phyloP scores from a whole-genome alignment of 2,888 invertebrate genomes.

The Plagodis pulveraria region DNA sequence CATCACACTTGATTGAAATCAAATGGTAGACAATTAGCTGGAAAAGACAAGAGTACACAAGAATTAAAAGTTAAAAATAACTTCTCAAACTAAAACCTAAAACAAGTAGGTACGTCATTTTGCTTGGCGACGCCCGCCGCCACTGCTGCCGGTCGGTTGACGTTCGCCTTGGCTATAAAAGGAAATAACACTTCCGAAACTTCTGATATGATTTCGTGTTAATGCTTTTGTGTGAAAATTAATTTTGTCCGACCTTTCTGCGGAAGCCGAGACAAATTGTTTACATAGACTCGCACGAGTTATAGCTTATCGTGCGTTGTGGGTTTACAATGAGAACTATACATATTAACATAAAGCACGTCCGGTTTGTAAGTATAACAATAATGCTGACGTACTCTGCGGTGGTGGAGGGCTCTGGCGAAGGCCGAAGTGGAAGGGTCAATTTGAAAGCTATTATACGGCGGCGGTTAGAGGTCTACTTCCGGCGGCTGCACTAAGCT shows the following conservation, averaged over 20 bases:
- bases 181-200: slow-evolving; percentile 78
- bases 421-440: slow-evolving; percentile 73
- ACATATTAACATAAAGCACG: slow-evolving; percentile 9
- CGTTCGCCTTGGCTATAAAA: slow-evolving; percentile 75
- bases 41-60: too few relatives aligned
- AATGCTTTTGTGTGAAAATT: slow-evolving; percentile 67
- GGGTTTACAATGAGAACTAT: background rate
- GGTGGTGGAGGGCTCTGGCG: slow-evolving; percentile 43
- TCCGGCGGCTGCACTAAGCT: slow-evolving; percentile 83
- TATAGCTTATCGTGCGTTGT: background rate
- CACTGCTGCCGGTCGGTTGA: slow-evolving; percentile 53
- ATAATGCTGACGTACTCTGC: slow-evolving; percentile 56
- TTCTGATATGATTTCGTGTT: slow-evolving; percentile 69
- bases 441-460: slow-evolving; percentile 83
- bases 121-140: slow-evolving; percentile 17
- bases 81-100: too few relatives aligned
- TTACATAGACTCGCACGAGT: slow-evolving; percentile 15
- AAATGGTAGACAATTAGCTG: too few relatives aligned
- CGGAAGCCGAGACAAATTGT: slow-evolving; percentile 44
- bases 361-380: slow-evolving; percentile 33
- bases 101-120: too few relatives aligned
- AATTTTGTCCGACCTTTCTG: slow-evolving; percentile 53
- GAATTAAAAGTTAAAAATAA: too few relatives aligned
- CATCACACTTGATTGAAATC: too few relatives aligned
- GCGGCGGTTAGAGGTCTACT: slow-evolving; percentile 81